These are phyloP conservation scores for Disparrhopalites patrizii DNA, from an alignment of 2,888 invertebrate species.

Conservation along the genomic window DNA sequence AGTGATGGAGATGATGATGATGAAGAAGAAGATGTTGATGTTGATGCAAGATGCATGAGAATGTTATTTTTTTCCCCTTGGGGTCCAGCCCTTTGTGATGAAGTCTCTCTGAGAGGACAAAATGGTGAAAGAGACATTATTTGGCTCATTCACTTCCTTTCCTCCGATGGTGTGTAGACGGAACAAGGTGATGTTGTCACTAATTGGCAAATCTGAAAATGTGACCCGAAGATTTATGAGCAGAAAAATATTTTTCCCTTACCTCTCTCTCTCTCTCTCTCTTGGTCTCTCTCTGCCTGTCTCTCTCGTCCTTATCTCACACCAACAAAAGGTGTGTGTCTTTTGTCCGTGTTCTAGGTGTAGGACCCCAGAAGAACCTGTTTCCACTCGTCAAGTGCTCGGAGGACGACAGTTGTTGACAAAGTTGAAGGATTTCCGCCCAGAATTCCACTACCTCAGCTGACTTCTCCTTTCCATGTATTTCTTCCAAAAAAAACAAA, in stretches of 20 bases:
- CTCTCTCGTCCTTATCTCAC: no score
- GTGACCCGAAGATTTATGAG: slow-evolving; percentile 1
- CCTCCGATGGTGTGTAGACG: no score
- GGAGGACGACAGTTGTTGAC: slow-evolving; percentile 20
- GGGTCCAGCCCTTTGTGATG: no score
- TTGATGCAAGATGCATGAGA: no score
- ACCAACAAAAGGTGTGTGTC: background rate
- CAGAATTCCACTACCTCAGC: background rate
- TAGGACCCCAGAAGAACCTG: slow-evolving; percentile 5
- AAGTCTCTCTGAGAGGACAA: no score
- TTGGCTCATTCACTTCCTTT: no score
- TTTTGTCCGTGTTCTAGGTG: background rate
- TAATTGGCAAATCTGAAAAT: slow-evolving; percentile 7
- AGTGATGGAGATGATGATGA: no score
- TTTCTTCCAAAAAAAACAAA: no score
- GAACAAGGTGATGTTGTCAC: slow-evolving; percentile 8
- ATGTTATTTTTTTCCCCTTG: no score
- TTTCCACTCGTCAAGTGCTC: slow-evolving; percentile 1
- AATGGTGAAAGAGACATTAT: no score
- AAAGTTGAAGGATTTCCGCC: slow-evolving; percentile 22
- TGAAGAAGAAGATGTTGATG: no score
- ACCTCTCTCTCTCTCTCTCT: background rate
- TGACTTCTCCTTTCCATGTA: no score
- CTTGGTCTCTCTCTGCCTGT: background rate
- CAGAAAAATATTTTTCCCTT: slow-evolving; percentile 3